Base-by-base conservation (phyloP, 2,797 vertebrate genomes). In the Novumbra hubbsi region DNA sequence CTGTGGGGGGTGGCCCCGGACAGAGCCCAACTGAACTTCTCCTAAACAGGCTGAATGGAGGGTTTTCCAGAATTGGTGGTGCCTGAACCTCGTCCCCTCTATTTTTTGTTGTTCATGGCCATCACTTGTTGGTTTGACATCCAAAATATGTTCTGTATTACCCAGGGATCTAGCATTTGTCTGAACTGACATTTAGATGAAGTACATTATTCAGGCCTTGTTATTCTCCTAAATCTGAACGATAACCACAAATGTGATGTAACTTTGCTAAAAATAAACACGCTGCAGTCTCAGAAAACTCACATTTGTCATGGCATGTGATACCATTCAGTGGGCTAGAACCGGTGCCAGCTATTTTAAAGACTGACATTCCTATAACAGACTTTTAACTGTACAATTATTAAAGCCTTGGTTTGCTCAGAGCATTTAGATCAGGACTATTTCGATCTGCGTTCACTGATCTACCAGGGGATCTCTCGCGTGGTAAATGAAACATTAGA, bases 401-500 rank as follows among this genome's bases (percentile, higher is more conserved):
- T 24, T 60, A 1, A 28, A 64, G 63, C 30, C 6, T 32, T 64
- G 30, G 63, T 32, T 64, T 64, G 63, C 63, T 64, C 16, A 4
- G 55, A 60, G 24, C 21, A 24, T 60, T 21, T 32, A 30, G 15
- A 64, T 32, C 63, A 32, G 63, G 17, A 34, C 27, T 30, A 16
- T 64, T 64, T 64, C 27, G 63, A 32, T 64, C 24, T 24, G 2
- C 15, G 5, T 30, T 30, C 27, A 28, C 60, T 27, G 60, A 63
- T 55, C 52, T 52, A 17, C 19, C 15, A 62, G 6, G 1, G 2
- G 0, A 0, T 24, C 27, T 73, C n/a, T 38, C 16, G 68, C 50
- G 8, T 77, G 5, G 38, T 9, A 72, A 72, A 62, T 64, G 5
- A 32, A 64, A 64, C 32, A 71, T 34, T 28, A 19, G 21, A 30